phyloP scores from a whole-genome alignment of 2,888 invertebrate species.

The Nesidiocoris tenuis region DNA sequence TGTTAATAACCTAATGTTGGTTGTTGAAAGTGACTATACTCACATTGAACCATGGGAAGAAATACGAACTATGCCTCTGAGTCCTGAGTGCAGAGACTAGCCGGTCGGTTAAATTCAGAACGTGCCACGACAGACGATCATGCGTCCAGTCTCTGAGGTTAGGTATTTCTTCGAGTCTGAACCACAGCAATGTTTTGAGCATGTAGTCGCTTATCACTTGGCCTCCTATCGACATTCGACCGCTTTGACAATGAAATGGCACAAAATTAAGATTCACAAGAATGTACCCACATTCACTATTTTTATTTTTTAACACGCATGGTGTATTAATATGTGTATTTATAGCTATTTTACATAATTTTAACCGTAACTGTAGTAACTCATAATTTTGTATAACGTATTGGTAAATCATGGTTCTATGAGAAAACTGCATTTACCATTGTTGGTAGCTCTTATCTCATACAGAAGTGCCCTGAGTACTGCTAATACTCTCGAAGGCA shows the following conservation, averaged over 20 bases:
- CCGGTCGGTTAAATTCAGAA: slow-evolving; percentile 58
- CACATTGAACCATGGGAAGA: slow-evolving; percentile 57
- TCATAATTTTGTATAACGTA: too few relatives aligned
- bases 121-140: slow-evolving; percentile 57
- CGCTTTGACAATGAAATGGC: too few relatives aligned
- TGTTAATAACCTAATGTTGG: too few relatives aligned
- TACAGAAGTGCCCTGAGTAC: slow-evolving; percentile 51
- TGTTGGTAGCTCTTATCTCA: slow-evolving; percentile 49
- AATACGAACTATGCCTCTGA: slow-evolving; percentile 59
- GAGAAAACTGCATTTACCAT: too few relatives aligned
- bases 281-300: not conserved
- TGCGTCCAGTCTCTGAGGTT: slow-evolving; percentile 57
- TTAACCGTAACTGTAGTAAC: too few relatives aligned
- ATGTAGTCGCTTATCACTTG: slow-evolving; percentile 59
- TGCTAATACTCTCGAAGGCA: slow-evolving; percentile 50
- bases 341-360: too few relatives aligned
- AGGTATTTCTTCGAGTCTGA: slow-evolving; percentile 44
- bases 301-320: too few relatives aligned
- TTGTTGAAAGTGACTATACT: not conserved
- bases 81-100: slow-evolving; percentile 56
- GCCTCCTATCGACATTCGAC: slow-evolving; percentile 52
- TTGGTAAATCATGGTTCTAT: too few relatives aligned
- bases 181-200: slow-evolving; percentile 57
- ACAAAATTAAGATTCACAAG: not conserved
- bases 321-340: too few relatives aligned